Evolutionary conservation across 2,797 vertebrate genomes (phyloP).

Genomic region (Dryobates pubescens): DNA sequence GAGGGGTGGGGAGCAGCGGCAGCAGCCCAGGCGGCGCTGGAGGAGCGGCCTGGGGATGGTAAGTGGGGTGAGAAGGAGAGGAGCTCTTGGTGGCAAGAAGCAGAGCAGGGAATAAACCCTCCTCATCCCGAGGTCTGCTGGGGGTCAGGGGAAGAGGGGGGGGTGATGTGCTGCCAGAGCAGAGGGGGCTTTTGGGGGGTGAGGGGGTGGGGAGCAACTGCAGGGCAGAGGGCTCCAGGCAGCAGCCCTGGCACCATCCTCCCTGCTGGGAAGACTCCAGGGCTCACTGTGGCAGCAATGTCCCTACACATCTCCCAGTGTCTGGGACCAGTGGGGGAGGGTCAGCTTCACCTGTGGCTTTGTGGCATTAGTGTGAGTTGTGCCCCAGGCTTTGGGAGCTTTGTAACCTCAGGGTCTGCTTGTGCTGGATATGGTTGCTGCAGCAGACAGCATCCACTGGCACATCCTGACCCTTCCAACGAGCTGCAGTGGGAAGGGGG

Average conservation of each 20-base stretch:
- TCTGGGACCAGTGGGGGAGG: background rate
- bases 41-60: background rate
- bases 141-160: fast-evolving
- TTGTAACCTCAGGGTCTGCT: fast-evolving
- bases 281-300: background rate
- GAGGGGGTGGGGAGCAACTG: no score
- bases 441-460: background rate
- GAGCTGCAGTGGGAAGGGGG: background rate
- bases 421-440: background rate
- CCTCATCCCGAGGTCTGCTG: background rate
- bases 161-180: fast-evolving
- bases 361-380: background rate
- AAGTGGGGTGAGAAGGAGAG: background rate
- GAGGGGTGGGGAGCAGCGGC: fast-evolving
- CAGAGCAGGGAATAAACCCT: background rate
- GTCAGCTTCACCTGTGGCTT: background rate
- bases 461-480: background rate
- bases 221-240: background rate
- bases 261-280: background rate
- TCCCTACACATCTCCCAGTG: background rate
- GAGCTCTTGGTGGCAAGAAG: background rate
- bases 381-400: background rate
- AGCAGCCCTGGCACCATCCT: background rate
- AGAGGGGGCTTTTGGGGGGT: no score
- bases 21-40: fast-evolving